Conservation (phyloP, 2,888 invertebrate species). For the Synanthedon myopaeformis region DNA sequence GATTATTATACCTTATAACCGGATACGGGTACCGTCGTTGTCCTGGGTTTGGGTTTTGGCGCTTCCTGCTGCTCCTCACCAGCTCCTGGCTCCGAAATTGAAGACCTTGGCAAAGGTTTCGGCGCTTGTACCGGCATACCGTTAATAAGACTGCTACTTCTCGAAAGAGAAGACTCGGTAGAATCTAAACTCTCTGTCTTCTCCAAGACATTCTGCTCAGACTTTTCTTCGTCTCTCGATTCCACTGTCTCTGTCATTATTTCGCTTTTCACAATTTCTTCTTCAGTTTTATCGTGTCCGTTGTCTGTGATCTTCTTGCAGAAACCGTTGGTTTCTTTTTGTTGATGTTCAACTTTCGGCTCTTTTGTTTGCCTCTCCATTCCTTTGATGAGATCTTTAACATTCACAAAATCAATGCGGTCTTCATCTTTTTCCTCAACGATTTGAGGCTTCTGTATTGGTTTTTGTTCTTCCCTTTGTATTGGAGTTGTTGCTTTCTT, state of each 20-base stretch:
- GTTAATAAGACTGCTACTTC: constrained; percentile 54
- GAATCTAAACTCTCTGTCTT: constrained; percentile 48
- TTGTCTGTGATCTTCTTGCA: constrained; percentile 46
- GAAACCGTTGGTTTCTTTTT: constrained; percentile 51
- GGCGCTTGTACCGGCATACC: constrained; percentile 70
- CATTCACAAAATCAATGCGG: constrained; percentile 67
- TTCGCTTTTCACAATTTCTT: constrained; percentile 20
- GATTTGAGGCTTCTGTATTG: constrained; percentile 22
- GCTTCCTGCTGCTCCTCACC: constrained; percentile 56
- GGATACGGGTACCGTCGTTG: constrained; percentile 72
- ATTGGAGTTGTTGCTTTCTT: constrained; percentile 32
- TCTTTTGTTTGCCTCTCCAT: constrained; percentile 64
- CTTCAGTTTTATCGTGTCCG: constrained; percentile 26
- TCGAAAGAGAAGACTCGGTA: constrained; percentile 35
- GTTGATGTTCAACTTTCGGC: constrained; percentile 20
- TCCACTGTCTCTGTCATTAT: constrained; percentile 19
- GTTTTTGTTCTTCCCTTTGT: constrained; percentile 35
- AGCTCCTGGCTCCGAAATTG: constrained; percentile 76
- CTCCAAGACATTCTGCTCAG: constrained; percentile 17
- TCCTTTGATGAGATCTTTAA: constrained; percentile 73
- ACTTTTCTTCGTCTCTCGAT: constrained; percentile 1
- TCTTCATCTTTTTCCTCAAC: constrained; percentile 53
- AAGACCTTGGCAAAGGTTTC: constrained; percentile 84
- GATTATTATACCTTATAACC: constrained; percentile 79
- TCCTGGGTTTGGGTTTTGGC: constrained; percentile 77